phyloP scores from a whole-genome alignment of 1,140 invertebrate genomes.

The Drosophila sproati region DNA sequence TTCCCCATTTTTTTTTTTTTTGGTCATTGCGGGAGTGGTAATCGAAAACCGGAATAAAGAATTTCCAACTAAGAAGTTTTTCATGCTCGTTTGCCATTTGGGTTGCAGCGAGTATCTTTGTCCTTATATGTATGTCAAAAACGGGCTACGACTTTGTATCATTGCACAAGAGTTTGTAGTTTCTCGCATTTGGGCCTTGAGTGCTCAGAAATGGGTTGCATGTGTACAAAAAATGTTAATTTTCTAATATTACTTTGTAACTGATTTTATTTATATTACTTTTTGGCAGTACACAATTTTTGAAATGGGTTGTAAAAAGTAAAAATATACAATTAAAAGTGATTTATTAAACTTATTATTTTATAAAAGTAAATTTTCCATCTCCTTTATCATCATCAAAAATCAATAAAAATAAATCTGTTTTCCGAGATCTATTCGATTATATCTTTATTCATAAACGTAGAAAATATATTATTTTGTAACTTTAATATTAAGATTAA shows the following conservation, averaged over 20 bases:
- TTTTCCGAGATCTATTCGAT: too few relatives aligned
- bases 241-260: not conserved
- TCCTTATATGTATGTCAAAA: constrained; percentile 47
- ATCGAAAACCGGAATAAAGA: constrained; percentile 75
- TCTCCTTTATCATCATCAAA: too few relatives aligned
- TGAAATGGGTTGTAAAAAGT: too few relatives aligned
- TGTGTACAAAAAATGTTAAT: not conserved
- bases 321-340: too few relatives aligned
- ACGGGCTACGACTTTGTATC: not conserved
- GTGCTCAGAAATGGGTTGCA: not conserved
- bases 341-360: too few relatives aligned
- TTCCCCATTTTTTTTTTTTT: not conserved
- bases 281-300: too few relatives aligned
- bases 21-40: constrained; percentile 65
- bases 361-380: too few relatives aligned
- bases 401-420: too few relatives aligned
- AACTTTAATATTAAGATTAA: too few relatives aligned
- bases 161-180: constrained; percentile 1
- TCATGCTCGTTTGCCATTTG: constrained; percentile 75
- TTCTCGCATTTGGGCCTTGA: not conserved
- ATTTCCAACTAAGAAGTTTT: constrained; percentile 74
- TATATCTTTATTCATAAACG: too few relatives aligned
- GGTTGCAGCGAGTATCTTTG: constrained; percentile 29
- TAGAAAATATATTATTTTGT: too few relatives aligned
- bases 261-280: not conserved